These are phyloP conservation scores for Arrhamphus sclerolepis DNA, from an alignment of 2,797 vertebrate genomes.

Conservation along the genomic window DNA sequence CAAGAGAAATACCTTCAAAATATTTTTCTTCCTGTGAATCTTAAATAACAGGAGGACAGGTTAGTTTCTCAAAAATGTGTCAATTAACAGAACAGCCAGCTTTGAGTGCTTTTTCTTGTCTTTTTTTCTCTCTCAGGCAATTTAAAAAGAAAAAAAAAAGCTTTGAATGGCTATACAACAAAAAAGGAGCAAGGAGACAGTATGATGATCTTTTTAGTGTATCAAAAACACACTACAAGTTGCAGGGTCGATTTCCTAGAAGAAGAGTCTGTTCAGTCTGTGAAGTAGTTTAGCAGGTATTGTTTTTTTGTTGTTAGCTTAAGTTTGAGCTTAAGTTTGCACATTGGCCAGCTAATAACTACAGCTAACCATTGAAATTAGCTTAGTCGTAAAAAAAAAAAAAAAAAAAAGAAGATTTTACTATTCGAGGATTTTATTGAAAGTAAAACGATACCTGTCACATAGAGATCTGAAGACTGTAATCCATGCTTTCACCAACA, in stretches of 20 bases:
- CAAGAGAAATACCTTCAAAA: conserved; percentile 50
- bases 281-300: conserved; percentile 41
- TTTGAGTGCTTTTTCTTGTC: conserved; percentile 55
- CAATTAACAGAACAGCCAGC: conserved; percentile 57
- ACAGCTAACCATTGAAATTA: too few species aligned
- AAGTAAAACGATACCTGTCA: too few species aligned
- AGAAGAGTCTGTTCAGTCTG: conserved; percentile 4
- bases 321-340: too few species aligned
- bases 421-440: too few species aligned
- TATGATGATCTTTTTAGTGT: conserved; percentile 18
- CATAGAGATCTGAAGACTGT: too few species aligned
- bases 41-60: too few species aligned
- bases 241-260: not conserved
- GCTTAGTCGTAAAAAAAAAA: too few species aligned
- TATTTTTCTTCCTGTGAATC: conserved; percentile 66
- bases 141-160: conserved; percentile 31
- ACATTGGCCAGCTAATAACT: too few species aligned
- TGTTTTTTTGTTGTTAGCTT: too few species aligned
- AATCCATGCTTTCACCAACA: too few species aligned
- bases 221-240: conserved; percentile 3
- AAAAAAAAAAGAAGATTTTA: too few species aligned
- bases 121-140: conserved; percentile 33
- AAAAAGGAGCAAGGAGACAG: too few species aligned
- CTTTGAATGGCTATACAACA: not conserved
- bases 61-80: conserved; percentile 57